Conservation (phyloP, 2,113 vertebrate genomes). For the Pantherophis guttatus region DNA sequence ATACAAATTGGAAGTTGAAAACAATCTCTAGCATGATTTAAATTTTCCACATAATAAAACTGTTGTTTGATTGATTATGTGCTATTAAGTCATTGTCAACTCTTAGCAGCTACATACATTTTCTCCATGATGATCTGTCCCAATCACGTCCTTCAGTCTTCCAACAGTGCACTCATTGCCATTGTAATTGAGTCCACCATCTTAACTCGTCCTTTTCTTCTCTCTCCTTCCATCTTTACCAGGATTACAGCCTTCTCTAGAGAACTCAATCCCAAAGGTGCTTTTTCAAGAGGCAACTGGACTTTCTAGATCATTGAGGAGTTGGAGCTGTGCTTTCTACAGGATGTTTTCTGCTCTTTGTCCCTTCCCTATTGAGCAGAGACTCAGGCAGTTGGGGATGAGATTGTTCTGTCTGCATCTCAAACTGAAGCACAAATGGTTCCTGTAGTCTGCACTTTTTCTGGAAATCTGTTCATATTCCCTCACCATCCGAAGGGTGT, state of each 20-base stretch:
- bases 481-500: too few species aligned
- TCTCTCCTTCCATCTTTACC: background rate
- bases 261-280: background rate
- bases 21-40: slow-evolving; percentile 30
- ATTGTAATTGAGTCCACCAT: background rate
- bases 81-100: background rate
- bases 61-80: background rate
- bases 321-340: too few species aligned
- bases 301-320: too few species aligned
- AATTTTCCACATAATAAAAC: slow-evolving; percentile 18
- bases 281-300: too few species aligned
- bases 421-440: too few species aligned
- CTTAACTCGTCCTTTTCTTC: background rate
- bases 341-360: too few species aligned
- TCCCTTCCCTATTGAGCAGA: too few species aligned
- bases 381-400: too few species aligned
- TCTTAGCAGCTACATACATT: background rate
- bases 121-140: background rate
- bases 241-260: background rate
- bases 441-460: too few species aligned
- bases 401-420: too few species aligned
- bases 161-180: background rate
- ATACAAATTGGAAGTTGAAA: slow-evolving; percentile 10
- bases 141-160: background rate
- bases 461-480: too few species aligned